Conservation (phyloP, 1,140 invertebrate genomes). For the Hesperophylax magnus region DNA sequence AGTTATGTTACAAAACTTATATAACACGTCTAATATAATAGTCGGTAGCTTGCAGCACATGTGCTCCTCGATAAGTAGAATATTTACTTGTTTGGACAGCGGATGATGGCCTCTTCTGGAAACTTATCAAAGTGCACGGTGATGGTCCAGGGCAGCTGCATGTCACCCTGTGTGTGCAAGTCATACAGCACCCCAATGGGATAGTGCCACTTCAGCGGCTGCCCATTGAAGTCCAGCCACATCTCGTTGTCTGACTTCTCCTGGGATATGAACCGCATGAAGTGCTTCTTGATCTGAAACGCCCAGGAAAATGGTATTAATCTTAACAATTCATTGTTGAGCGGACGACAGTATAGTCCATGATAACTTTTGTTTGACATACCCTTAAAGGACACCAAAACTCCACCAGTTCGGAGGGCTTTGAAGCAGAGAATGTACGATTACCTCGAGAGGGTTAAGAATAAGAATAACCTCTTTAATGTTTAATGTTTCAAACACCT, state of each 20-base stretch:
- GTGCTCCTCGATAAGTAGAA: not conserved
- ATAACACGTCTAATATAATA: too few relatives aligned
- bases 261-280: constrained; percentile 84
- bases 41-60: too few relatives aligned
- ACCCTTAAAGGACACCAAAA: too few relatives aligned
- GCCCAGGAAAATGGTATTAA: constrained; percentile 54
- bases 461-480: too few relatives aligned
- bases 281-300: constrained; percentile 88
- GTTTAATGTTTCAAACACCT: too few relatives aligned
- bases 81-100: constrained; percentile 82
- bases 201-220: constrained; percentile 95
- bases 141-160: constrained; percentile 91
- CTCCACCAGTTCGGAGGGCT: too few relatives aligned
- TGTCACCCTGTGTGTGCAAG: constrained; percentile 77
- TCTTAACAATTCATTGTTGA: too few relatives aligned
- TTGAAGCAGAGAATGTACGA: too few relatives aligned
- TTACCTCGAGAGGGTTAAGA: too few relatives aligned
- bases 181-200: constrained; percentile 97
- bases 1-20: too few relatives aligned
- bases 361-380: too few relatives aligned
- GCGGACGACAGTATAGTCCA: too few relatives aligned
- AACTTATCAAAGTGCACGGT: constrained; percentile 96
- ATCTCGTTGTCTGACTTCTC: constrained; percentile 90
- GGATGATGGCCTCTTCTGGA: constrained; percentile 84
- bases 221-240: constrained; percentile 96